phyloP scores from a whole-genome alignment of 2,113 vertebrate genomes.

The Chunga burmeisteri region DNA sequence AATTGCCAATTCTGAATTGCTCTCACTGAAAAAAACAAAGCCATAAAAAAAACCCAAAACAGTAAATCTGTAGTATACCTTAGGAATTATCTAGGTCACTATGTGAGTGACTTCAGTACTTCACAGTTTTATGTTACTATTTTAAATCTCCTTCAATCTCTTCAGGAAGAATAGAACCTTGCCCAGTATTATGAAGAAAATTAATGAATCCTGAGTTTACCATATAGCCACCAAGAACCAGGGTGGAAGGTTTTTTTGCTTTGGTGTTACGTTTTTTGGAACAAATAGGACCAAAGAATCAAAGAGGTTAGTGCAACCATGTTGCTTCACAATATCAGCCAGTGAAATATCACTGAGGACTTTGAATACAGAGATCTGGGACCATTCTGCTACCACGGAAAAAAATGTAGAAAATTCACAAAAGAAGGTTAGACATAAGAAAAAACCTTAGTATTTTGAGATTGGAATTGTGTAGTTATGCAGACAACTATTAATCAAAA shows the following conservation, averaged over 20 bases:
- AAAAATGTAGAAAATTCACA: background rate
- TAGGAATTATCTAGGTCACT: background rate
- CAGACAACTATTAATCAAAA: background rate
- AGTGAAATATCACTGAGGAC: background rate
- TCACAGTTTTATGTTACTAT: background rate
- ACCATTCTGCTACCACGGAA: background rate
- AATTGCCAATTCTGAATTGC: background rate
- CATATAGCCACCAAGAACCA: background rate
- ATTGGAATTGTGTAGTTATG: background rate
- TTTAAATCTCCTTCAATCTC: background rate
- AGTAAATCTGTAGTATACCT: background rate
- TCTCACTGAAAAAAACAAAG: background rate
- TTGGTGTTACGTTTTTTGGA: background rate
- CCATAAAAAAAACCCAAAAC: background rate
- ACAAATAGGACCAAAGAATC: background rate
- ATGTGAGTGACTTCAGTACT: background rate
- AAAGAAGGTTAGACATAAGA: background rate
- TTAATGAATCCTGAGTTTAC: background rate
- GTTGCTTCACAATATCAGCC: background rate
- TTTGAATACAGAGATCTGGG: background rate
- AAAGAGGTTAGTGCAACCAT: background rate
- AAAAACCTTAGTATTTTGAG: background rate
- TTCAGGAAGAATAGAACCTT: background rate
- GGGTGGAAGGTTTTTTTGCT: background rate
- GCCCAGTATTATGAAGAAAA: background rate